A percentile compares a stretch with the other conserved stretches of the same genome.
Conservation (phyloP, 2,113 vertebrate species). For the Apistogramma diplotaenia region DNA sequence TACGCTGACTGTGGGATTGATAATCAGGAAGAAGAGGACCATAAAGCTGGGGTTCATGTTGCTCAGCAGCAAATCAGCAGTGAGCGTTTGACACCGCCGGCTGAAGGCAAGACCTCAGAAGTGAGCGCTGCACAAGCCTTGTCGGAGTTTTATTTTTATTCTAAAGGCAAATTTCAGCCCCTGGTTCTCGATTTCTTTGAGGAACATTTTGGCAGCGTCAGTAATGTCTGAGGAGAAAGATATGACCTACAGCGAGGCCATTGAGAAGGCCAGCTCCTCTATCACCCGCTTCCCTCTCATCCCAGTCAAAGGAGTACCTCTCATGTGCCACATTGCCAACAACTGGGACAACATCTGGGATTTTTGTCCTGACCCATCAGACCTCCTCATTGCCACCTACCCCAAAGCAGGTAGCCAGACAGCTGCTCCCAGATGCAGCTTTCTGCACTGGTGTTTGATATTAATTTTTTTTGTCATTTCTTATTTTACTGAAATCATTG, state of each 20-base stretch:
- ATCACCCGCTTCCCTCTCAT: slow-evolving; percentile 69
- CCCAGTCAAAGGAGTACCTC: slow-evolving; percentile 65
- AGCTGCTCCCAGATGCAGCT: neutral
- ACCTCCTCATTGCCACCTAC: slow-evolving; percentile 82
- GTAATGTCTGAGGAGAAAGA: slow-evolving; percentile 46
- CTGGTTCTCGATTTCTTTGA: neutral
- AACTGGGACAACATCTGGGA: slow-evolving; percentile 72
- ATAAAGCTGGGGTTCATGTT: neutral
- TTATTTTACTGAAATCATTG: neutral
- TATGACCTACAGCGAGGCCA: slow-evolving; percentile 50
- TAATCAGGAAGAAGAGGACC: neutral
- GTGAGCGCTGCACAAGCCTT: neutral
- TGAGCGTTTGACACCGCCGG: slow-evolving; percentile 13
- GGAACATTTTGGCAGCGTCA: neutral
- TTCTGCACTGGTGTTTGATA: neutral
- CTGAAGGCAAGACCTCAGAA: neutral
- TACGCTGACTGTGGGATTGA: neutral
- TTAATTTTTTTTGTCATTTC: too few relatives aligned
- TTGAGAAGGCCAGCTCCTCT: slow-evolving; percentile 25
- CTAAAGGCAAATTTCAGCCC: neutral
- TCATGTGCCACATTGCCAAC: slow-evolving; percentile 66
- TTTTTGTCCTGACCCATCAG: slow-evolving; percentile 76
- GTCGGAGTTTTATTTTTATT: neutral
- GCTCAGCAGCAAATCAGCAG: neutral
- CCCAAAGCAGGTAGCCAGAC: slow-evolving; percentile 78